Conservation (phyloP, 2,888 invertebrate species). For the Caenorhabditis zanzibari region DNA sequence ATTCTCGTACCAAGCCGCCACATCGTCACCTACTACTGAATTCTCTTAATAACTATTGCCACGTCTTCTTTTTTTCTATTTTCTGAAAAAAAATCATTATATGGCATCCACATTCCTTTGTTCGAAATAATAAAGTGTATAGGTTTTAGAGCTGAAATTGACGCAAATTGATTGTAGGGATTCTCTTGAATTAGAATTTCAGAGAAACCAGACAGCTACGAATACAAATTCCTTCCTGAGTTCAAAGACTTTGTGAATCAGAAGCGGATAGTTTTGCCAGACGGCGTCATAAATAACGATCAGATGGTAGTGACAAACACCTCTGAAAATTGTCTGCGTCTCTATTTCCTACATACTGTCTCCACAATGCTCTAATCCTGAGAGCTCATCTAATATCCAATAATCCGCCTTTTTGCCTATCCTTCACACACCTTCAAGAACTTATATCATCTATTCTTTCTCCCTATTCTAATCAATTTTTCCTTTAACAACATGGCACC, state of each 20-base stretch:
- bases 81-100: constrained; percentile 1
- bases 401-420: constrained; percentile 50
- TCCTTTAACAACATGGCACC: constrained; percentile 45
- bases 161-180: constrained; percentile 27
- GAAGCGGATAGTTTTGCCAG: constrained; percentile 30
- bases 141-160: constrained; percentile 13
- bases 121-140: constrained; percentile 41
- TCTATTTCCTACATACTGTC: constrained; percentile 3
- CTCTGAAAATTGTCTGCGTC: constrained; percentile 32
- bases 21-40: constrained; percentile 66
- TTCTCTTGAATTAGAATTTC: constrained; percentile 11
- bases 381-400: constrained; percentile 54
- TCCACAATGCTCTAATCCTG: constrained; percentile 45
- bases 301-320: constrained; percentile 54
- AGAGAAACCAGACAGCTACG: not conserved
- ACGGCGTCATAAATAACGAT: constrained; percentile 37
- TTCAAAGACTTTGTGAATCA: constrained; percentile 44
- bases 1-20: constrained; percentile 59
- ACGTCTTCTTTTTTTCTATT: constrained; percentile 5
- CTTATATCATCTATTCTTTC: constrained; percentile 20
- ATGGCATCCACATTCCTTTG: constrained; percentile 30
- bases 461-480: constrained; percentile 15
- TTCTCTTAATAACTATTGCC: constrained; percentile 14
- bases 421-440: constrained; percentile 11
- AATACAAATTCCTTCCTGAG: not conserved